Percentiles rank a stretch among this genome's conserved stretches.
These are phyloP conservation scores for Drosophila novamexicana DNA, from an alignment of 1,140 invertebrate species.

Conservation along the genomic window DNA sequence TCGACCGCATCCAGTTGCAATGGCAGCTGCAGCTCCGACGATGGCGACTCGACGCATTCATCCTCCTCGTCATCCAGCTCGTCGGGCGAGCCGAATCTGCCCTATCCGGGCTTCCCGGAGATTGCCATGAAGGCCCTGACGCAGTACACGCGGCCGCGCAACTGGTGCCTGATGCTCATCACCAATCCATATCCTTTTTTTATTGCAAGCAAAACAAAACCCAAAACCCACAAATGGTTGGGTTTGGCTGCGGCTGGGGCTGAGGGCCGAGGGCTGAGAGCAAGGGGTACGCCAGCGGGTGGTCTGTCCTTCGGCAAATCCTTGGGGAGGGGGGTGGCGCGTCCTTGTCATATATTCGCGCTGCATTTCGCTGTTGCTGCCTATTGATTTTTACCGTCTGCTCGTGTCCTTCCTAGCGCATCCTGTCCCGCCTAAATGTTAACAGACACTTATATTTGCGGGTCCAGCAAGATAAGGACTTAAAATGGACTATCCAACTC, in stretches of 20 bases:
- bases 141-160: slow-evolving; percentile 93
- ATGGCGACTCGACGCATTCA: slow-evolving; percentile 86
- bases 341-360: slow-evolving; percentile 65
- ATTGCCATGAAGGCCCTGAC: slow-evolving; percentile 93
- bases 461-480: no score
- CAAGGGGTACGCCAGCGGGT: slow-evolving; percentile 9
- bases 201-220: slow-evolving; percentile 26
- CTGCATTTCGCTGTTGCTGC: slow-evolving; percentile 25
- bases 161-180: slow-evolving; percentile 96
- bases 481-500: no score
- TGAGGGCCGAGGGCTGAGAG: no score
- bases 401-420: background rate
- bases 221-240: background rate
- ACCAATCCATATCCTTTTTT: slow-evolving; percentile 99
- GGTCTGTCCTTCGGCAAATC: slow-evolving; percentile 27
- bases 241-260: no score
- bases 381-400: slow-evolving; percentile 61
- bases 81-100: slow-evolving; percentile 88
- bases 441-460: no score
- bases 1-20: slow-evolving; percentile 73
- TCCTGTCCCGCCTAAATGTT: background rate
- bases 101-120: slow-evolving; percentile 95
- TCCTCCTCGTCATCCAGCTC: slow-evolving; percentile 84
- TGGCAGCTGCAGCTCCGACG: slow-evolving; percentile 85
- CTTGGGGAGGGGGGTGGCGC: no score